Evolutionary conservation across 2,113 vertebrate species (phyloP).

Genomic region (Leiothrix lutea): DNA sequence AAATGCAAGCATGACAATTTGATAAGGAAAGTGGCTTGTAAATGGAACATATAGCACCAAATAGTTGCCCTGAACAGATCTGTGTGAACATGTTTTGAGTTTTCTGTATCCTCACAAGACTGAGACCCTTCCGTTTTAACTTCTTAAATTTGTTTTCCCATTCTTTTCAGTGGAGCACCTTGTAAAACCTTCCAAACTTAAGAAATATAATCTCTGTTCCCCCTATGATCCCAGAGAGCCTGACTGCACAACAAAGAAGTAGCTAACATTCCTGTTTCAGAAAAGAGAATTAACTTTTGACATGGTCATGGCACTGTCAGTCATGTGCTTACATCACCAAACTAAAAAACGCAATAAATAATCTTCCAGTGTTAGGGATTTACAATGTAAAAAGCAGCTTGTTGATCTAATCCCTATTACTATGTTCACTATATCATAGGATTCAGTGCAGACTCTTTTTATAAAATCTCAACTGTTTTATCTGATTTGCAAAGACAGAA

Average conservation of each 20-base stretch:
- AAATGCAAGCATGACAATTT: background rate
- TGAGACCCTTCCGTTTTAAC: background rate
- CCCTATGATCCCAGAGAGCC: rapidly evolving
- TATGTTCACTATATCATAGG: background rate
- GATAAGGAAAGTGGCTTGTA: background rate
- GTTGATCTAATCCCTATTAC: background rate
- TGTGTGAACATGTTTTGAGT: background rate
- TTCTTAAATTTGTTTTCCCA: background rate
- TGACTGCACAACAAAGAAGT: background rate
- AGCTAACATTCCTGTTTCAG: background rate
- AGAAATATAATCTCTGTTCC: background rate
- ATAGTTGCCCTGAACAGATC: background rate
- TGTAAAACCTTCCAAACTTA: background rate
- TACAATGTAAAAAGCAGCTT: background rate
- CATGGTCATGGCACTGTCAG: background rate
- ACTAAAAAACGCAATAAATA: background rate
- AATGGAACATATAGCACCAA: background rate
- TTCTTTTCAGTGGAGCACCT: background rate
- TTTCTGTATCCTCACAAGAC: background rate
- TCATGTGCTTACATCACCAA: background rate
- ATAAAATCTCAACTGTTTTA: background rate
- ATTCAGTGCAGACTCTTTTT: background rate
- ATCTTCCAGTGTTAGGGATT: background rate
- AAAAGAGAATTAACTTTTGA: background rate
- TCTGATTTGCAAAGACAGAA: background rate